Percentiles rank a stretch among this genome's conserved stretches.
Conservation (phyloP, 1,140 invertebrate genomes). For the Tetragonula clypearis region DNA sequence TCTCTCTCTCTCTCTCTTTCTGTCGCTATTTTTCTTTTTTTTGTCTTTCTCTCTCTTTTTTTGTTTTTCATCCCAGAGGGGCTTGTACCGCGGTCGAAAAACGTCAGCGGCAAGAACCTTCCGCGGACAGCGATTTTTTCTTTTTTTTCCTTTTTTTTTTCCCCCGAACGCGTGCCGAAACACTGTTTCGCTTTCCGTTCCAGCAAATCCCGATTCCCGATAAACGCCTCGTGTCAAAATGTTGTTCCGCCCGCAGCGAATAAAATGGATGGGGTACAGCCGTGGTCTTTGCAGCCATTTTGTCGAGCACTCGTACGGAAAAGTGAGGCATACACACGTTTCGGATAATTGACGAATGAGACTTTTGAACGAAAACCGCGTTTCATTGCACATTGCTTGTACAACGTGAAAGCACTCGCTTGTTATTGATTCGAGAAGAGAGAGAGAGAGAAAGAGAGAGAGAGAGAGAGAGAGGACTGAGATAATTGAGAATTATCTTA, state of each 20-base stretch:
- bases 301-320: constrained; percentile 31
- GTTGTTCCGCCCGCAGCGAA: constrained; percentile 3
- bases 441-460: not conserved
- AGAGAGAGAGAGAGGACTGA: not conserved
- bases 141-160: too few species aligned
- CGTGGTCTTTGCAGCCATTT: constrained; percentile 15
- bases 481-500: not conserved
- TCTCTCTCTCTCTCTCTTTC: not conserved
- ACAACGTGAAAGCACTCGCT: not conserved
- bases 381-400: not conserved
- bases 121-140: constrained; percentile 44
- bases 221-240: constrained; percentile 50
- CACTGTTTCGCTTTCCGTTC: constrained; percentile 51
- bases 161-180: constrained; percentile 42
- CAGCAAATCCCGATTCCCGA: constrained; percentile 55
- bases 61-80: constrained; percentile 14
- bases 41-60: not conserved
- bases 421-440: not conserved
- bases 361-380: not conserved
- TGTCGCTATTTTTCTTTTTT: too few species aligned
- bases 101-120: constrained; percentile 62
- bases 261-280: too few species aligned
- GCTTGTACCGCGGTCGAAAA: constrained; percentile 43
- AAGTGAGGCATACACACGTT: constrained; percentile 16
- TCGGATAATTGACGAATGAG: not conserved